Percentiles rank a stretch among this genome's conserved stretches.
These are phyloP conservation scores for Drosophila paracracens DNA, from an alignment of 2,888 invertebrate genomes.

Conservation along the genomic window DNA sequence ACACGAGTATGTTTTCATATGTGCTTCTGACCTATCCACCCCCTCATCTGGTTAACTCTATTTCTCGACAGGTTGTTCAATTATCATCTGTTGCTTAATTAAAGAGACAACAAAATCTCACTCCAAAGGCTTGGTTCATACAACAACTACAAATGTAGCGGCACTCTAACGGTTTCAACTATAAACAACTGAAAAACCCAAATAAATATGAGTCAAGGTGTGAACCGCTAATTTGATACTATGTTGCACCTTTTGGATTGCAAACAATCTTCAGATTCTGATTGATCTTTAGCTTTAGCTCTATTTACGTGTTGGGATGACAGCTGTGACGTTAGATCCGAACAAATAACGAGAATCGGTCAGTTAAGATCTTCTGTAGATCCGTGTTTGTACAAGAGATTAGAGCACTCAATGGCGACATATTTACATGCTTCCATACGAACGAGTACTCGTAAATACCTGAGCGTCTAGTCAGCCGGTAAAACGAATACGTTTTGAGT, in stretches of 20 bases:
- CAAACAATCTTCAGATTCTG: constrained; percentile 13
- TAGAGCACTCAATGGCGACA: constrained; percentile 38
- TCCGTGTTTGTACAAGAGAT: constrained; percentile 37
- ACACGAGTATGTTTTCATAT: neutral
- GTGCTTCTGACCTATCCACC: constrained; percentile 27
- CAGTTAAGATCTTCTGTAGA: constrained; percentile 13
- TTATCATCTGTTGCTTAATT: constrained; percentile 61
- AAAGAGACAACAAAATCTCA: constrained; percentile 53
- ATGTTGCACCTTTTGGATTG: constrained; percentile 22
- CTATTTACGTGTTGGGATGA: constrained; percentile 19
- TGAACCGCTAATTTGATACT: constrained; percentile 45
- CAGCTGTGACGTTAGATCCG: constrained; percentile 25
- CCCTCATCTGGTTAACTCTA: constrained; percentile 34
- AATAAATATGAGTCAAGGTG: constrained; percentile 36
- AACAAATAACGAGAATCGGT: neutral
- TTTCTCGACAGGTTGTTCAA: constrained; percentile 35
- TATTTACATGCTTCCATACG: constrained; percentile 1
- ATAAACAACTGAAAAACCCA: constrained; percentile 4
- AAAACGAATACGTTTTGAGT: constrained; percentile 1
- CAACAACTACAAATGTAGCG: constrained; percentile 32
- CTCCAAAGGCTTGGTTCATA: constrained; percentile 14
- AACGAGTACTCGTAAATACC: constrained; percentile 33
- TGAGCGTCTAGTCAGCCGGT: constrained; percentile 54
- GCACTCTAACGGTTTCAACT: constrained; percentile 45
- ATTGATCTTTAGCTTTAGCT: constrained; percentile 26